Conservation (phyloP, 2,797 vertebrate species). For the Brotula barbata region DNA sequence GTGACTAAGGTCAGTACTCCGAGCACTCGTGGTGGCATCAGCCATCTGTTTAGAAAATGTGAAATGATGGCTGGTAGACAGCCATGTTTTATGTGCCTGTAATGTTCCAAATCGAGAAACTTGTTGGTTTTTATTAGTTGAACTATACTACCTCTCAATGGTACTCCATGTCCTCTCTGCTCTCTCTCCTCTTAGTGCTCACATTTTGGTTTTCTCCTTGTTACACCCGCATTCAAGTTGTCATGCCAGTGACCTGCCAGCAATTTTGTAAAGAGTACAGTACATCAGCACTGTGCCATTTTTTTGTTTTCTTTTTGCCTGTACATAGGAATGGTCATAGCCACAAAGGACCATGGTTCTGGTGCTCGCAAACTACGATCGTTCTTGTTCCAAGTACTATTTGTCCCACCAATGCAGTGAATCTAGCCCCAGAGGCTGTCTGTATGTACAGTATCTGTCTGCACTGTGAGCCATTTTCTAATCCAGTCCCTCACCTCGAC, state of each 20-base stretch:
- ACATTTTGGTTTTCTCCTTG: conserved; percentile 13
- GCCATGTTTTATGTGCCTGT: too few relatives aligned
- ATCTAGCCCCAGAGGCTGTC: conserved; percentile 43
- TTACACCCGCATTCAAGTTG: conserved; percentile 17
- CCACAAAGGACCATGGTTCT: background rate
- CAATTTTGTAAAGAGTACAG: conserved; percentile 25
- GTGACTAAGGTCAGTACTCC: too few relatives aligned
- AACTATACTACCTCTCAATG: background rate
- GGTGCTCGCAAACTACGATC: conserved; percentile 13
- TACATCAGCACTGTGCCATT: conserved; percentile 19
- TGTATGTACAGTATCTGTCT: conserved; percentile 69
- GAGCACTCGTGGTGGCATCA: too few relatives aligned
- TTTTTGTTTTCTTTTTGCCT: conserved; percentile 15
- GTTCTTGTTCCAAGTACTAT: conserved; percentile 19
- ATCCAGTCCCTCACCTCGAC: conserved; percentile 22
- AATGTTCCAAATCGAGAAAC: too few relatives aligned
- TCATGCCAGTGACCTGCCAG: conserved; percentile 60
- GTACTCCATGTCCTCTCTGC: background rate
- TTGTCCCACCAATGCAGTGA: conserved; percentile 23
- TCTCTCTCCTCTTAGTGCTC: conserved; percentile 10
- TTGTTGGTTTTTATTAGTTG: background rate
- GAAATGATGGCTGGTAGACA: too few relatives aligned
- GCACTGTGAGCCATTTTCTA: conserved; percentile 94
- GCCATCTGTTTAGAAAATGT: too few relatives aligned
- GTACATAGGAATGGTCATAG: conserved; percentile 19